Percentiles rank a stretch among this genome's conserved stretches.
Evolutionary conservation across 2,113 vertebrate genomes (phyloP).

Genomic region (Pardalotus punctatus): DNA sequence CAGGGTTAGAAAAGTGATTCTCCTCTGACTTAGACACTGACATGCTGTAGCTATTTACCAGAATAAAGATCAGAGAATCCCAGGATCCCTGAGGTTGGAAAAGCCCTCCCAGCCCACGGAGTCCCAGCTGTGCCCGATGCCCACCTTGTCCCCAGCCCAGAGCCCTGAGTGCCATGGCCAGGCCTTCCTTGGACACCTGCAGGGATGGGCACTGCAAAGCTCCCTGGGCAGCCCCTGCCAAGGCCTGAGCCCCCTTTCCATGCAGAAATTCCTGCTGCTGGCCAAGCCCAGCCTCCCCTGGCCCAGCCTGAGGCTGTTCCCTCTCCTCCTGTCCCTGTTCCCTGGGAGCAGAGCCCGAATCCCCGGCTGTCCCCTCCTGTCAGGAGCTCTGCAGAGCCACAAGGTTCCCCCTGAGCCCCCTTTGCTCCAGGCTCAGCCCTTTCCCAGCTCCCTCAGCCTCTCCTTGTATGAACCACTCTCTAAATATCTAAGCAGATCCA

Average conservation of each 20-base stretch:
- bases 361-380: not conserved
- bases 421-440: not conserved
- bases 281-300: not conserved
- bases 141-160: not conserved
- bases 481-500: not conserved
- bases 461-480: not conserved
- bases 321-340: not conserved
- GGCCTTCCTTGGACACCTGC: not conserved
- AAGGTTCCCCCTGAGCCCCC: not conserved
- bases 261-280: not conserved
- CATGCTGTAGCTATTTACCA: not conserved
- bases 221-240: not conserved
- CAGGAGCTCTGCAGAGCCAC: not conserved
- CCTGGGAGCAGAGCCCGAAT: not conserved
- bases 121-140: fast-evolving
- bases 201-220: not conserved
- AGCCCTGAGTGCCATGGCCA: not conserved
- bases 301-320: not conserved
- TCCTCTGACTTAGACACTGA: not conserved
- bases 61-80: not conserved
- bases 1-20: not conserved
- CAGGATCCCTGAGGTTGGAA: fast-evolving
- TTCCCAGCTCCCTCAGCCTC: not conserved
- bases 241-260: not conserved
- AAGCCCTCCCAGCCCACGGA: fast-evolving